Percentiles rank a stretch among this genome's conserved stretches.
Evolutionary conservation across 2,113 vertebrate genomes (phyloP).

Genomic region (Condylura cristata): DNA sequence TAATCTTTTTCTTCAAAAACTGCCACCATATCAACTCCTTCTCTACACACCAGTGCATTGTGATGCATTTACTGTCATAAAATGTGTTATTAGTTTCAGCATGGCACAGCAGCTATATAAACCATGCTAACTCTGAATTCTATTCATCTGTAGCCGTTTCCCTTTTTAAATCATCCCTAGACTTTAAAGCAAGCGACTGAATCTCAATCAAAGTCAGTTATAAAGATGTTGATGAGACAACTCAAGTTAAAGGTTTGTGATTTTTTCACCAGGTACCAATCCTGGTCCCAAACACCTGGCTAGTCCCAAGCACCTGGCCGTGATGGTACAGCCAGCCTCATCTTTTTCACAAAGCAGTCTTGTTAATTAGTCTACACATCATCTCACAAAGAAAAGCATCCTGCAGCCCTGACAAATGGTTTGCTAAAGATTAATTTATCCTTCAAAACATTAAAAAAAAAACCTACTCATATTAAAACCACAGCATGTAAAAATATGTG

Average conservation of each 20-base stretch:
- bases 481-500: background rate
- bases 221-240: constrained; percentile 1
- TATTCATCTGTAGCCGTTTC: constrained; percentile 8
- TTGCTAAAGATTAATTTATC: background rate
- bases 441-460: constrained; percentile 55
- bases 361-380: background rate
- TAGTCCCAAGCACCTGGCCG: background rate
- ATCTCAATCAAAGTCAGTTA: constrained; percentile 30
- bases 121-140: background rate
- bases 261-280: background rate
- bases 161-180: background rate
- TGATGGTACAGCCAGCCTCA: background rate
- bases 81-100: background rate
- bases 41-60: background rate
- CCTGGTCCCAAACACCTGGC: background rate
- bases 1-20: constrained; percentile 43
- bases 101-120: background rate
- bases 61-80: constrained; percentile 16
- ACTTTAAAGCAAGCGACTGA: constrained; percentile 50
- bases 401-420: constrained; percentile 15
- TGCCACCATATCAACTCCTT: constrained; percentile 12
- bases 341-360: background rate
- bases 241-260: constrained; percentile 23
- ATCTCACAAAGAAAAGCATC: background rate
- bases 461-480: background rate